Percentiles rank a stretch among this genome's conserved stretches.
Evolutionary conservation across 2,113 vertebrate species (phyloP).

Genomic region (Takifugu bimaculatus): DNA sequence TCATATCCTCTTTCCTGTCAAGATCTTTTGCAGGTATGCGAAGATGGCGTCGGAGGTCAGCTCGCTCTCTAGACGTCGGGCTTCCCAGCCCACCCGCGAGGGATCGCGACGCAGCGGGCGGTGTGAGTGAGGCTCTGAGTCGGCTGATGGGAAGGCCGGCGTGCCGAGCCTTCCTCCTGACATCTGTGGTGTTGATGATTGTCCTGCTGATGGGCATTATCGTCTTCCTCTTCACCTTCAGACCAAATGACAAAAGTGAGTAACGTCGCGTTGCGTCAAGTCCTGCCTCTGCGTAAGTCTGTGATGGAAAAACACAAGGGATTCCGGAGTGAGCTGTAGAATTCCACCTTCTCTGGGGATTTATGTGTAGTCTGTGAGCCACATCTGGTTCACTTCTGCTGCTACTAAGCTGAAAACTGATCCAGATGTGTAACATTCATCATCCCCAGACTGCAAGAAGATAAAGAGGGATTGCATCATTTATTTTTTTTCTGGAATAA

Average conservation of each 20-base stretch:
- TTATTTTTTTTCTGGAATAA: background rate
- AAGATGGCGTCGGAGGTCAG: slow-evolving; percentile 14
- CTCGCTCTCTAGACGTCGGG: slow-evolving; percentile 67
- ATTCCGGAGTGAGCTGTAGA: background rate
- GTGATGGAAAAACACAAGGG: background rate
- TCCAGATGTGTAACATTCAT: slow-evolving; percentile 16
- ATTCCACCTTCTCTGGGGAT: background rate
- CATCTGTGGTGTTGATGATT: slow-evolving; percentile 49
- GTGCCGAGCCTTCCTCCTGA: slow-evolving; percentile 51
- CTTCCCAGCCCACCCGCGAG: slow-evolving; percentile 22
- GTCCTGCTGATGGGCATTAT: slow-evolving; percentile 53
- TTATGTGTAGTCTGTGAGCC: background rate
- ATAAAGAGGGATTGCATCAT: background rate
- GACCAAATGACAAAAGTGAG: rapidly evolving
- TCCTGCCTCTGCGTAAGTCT: background rate
- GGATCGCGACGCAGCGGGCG: rapidly evolving
- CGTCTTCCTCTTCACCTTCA: slow-evolving; percentile 36
- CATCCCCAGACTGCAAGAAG: background rate
- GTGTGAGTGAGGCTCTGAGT: slow-evolving; percentile 1
- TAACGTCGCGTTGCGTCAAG: slow-evolving; percentile 4
- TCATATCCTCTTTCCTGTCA: background rate
- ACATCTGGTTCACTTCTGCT: background rate
- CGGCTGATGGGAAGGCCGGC: slow-evolving; percentile 36
- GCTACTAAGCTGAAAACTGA: background rate
- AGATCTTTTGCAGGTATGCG: slow-evolving; percentile 25